Percentiles rank a stretch among this genome's conserved stretches.
phyloP scores from a whole-genome alignment of 2,113 vertebrate species.

The Tragelaphus scriptus region DNA sequence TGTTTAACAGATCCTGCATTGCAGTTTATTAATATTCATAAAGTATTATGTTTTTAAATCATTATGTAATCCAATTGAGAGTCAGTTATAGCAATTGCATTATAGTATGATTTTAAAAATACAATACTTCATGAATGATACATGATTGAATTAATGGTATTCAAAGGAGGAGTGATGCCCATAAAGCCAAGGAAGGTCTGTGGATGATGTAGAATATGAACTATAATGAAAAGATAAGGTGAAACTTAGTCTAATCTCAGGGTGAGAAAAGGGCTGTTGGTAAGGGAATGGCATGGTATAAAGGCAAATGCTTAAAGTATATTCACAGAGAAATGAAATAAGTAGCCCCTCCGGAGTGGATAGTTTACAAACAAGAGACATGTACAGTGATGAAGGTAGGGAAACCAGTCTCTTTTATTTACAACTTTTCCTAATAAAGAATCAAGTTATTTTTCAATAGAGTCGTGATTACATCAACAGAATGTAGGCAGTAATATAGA shows the following conservation, averaged over 20 bases:
- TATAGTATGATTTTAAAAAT: neutral
- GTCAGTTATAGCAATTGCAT: rapidly evolving
- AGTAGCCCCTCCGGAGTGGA: neutral
- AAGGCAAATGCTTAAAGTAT: neutral
- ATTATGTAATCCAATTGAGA: neutral
- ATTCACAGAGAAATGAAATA: neutral
- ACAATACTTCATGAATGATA: neutral
- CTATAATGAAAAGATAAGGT: neutral
- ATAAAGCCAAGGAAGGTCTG: neutral
- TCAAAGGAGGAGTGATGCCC: neutral
- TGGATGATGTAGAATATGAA: neutral
- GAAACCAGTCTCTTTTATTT: neutral
- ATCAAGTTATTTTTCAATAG: neutral
- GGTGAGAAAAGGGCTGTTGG: neutral
- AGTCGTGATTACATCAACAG: neutral
- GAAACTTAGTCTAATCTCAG: neutral
- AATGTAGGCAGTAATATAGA: neutral
- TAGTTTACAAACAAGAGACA: neutral
- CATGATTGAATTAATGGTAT: neutral
- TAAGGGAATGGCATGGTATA: neutral
- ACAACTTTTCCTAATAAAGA: neutral
- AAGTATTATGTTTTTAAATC: neutral
- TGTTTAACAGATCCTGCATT: neutral
- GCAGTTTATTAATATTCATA: neutral
- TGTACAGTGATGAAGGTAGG: neutral